A percentile compares a stretch with the other conserved stretches of the same genome.
Evolutionary conservation across 2,888 invertebrate species (phyloP).

Genomic region (Dryadula phaetusa): DNA sequence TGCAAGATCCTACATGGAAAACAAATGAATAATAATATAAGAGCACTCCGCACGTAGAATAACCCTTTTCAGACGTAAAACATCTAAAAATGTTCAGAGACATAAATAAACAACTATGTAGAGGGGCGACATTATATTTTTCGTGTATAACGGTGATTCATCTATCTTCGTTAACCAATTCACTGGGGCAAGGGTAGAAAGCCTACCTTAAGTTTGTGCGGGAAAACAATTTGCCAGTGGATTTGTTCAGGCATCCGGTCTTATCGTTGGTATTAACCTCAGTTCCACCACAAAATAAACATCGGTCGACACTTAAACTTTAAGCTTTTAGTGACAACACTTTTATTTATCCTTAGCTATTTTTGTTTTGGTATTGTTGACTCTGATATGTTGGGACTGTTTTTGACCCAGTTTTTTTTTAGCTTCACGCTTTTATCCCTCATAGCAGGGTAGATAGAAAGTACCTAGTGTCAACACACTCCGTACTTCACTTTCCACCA

Average conservation of each 20-base stretch:
- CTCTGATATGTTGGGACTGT: neutral
- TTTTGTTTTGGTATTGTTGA: neutral
- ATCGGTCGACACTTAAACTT: slow-evolving; percentile 21
- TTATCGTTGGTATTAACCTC: slow-evolving; percentile 50
- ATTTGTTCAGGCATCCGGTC: slow-evolving; percentile 52
- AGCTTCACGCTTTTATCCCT: too few relatives aligned
- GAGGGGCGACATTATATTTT: slow-evolving; percentile 44
- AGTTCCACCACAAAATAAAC: slow-evolving; percentile 30
- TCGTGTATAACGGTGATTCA: slow-evolving; percentile 60
- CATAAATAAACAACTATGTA: slow-evolving; percentile 50
- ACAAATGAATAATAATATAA: slow-evolving; percentile 40
- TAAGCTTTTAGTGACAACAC: neutral
- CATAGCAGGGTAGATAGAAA: too few relatives aligned
- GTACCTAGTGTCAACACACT: too few relatives aligned
- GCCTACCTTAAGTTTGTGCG: slow-evolving; percentile 50
- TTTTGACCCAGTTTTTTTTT: too few relatives aligned
- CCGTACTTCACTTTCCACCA: too few relatives aligned
- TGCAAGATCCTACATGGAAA: slow-evolving; percentile 5
- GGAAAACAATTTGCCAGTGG: slow-evolving; percentile 60
- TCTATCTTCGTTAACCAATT: slow-evolving; percentile 71
- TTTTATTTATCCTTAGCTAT: neutral
- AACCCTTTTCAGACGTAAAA: slow-evolving; percentile 43
- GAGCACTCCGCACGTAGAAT: slow-evolving; percentile 35
- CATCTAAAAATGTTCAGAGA: slow-evolving; percentile 38
- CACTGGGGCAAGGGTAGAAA: slow-evolving; percentile 59